Evolutionary conservation across 1,140 invertebrate genomes (phyloP).

Genomic region (Papilio aristodemus): DNA sequence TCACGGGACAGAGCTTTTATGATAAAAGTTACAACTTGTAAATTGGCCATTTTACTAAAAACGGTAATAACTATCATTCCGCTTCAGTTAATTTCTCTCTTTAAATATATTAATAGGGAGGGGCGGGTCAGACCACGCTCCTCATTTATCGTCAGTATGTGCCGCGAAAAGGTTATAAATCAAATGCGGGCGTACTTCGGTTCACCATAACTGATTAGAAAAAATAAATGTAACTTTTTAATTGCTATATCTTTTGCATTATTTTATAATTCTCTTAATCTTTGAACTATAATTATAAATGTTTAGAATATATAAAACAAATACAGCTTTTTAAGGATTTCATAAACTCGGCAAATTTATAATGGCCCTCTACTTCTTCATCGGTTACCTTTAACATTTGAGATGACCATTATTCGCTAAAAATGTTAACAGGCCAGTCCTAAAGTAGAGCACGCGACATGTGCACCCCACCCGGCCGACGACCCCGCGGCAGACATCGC

Average conservation of each 20-base stretch:
- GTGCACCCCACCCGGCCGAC: not conserved
- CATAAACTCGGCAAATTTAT: too few relatives aligned
- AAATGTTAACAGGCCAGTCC: not conserved
- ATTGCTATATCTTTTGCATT: too few relatives aligned
- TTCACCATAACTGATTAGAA: not conserved
- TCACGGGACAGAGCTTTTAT: too few relatives aligned
- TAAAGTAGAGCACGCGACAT: not conserved
- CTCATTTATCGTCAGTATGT: slow-evolving; percentile 18
- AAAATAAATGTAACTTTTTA: too few relatives aligned
- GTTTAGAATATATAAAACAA: too few relatives aligned
- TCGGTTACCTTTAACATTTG: too few relatives aligned
- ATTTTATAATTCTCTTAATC: too few relatives aligned
- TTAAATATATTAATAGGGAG: slow-evolving; percentile 16
- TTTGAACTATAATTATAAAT: too few relatives aligned
- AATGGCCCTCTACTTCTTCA: too few relatives aligned
- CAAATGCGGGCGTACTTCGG: not conserved
- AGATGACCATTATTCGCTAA: too few relatives aligned
- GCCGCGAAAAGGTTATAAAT: slow-evolving; percentile 23
- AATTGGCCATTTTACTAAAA: not conserved
- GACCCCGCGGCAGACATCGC: slow-evolving; percentile 22
- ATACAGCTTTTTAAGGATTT: too few relatives aligned
- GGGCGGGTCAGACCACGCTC: not conserved
- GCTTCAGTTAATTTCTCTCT: slow-evolving; percentile 6
- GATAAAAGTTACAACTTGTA: too few relatives aligned
- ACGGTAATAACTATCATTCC: slow-evolving; percentile 8